phyloP scores from a whole-genome alignment of 1,140 invertebrate genomes.

The Bombus cullumanus region DNA sequence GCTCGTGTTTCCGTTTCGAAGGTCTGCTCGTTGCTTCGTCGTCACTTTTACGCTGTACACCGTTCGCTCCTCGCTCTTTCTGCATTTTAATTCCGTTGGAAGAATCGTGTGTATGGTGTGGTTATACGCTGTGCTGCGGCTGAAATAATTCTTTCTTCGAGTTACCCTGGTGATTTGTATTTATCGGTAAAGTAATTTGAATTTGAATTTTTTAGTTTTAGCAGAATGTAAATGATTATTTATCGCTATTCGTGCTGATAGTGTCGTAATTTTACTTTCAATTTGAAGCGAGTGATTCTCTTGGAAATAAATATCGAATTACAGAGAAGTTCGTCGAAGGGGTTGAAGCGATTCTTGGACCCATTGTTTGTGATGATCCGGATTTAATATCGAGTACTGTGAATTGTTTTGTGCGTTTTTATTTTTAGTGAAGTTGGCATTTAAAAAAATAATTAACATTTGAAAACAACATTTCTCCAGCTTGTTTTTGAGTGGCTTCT shows the following conservation, averaged over 20 bases:
- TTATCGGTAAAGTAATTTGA: neutral
- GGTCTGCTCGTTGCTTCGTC: neutral
- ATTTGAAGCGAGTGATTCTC: neutral
- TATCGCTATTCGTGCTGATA: neutral
- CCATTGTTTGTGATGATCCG: neutral
- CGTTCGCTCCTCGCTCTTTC: neutral
- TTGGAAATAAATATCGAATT: neutral
- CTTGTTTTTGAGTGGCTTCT: neutral
- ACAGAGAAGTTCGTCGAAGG: neutral
- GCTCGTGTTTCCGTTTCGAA: constrained; percentile 37
- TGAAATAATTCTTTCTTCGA: neutral
- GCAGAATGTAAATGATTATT: neutral
- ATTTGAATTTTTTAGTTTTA: neutral
- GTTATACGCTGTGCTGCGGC: neutral
- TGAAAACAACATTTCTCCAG: neutral
- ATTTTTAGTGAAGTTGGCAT: neutral
- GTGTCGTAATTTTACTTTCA: neutral
- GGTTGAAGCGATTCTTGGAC: neutral
- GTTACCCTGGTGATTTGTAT: neutral
- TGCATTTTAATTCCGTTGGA: neutral
- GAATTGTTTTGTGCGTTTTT: accelerated
- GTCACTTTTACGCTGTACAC: constrained; percentile 1
- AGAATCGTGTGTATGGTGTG: neutral
- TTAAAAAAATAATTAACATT: neutral
- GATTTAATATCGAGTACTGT: neutral